A percentile compares a stretch with the other conserved stretches of the same genome.
These are phyloP conservation scores for Magallana ariakensis DNA, from an alignment of 1,140 invertebrate genomes.

Conservation along the genomic window DNA sequence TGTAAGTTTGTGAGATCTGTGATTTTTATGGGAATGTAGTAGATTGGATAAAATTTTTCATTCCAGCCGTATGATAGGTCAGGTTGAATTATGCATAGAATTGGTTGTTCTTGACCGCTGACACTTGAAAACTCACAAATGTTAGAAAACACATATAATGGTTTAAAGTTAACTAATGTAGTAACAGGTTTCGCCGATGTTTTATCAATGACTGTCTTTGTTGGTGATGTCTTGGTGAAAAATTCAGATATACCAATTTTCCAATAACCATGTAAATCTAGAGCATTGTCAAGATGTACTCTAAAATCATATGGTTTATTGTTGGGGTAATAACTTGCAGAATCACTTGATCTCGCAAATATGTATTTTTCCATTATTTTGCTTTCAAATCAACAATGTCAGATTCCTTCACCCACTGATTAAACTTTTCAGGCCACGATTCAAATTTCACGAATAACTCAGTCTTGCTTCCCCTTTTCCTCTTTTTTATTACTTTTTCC, in stretches of 20 bases:
- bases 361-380: conserved; percentile 23
- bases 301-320: no score
- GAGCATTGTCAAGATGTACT: not conserved
- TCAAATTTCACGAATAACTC: conserved; percentile 19
- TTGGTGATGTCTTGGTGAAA: not conserved
- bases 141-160: not conserved
- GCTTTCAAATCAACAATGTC: conserved; percentile 15
- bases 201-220: conserved; percentile 5
- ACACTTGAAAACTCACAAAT: conserved; percentile 11
- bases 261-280: conserved; percentile 20
- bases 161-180: not conserved
- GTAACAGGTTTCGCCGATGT: not conserved
- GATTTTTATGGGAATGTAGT: conserved; percentile 11
- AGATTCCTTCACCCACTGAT: not conserved
- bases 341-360: conserved; percentile 9
- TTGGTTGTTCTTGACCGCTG: not conserved
- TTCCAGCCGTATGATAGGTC: not conserved
- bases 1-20: not conserved
- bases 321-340: no score
- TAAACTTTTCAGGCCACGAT: conserved; percentile 1
- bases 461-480: not conserved
- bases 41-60: conserved; percentile 11
- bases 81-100: not conserved
- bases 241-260: conserved; percentile 26
- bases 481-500: conserved; percentile 40